These are phyloP conservation scores for Cantharis rustica DNA, from an alignment of 2,888 invertebrate species.

Conservation along the genomic window DNA sequence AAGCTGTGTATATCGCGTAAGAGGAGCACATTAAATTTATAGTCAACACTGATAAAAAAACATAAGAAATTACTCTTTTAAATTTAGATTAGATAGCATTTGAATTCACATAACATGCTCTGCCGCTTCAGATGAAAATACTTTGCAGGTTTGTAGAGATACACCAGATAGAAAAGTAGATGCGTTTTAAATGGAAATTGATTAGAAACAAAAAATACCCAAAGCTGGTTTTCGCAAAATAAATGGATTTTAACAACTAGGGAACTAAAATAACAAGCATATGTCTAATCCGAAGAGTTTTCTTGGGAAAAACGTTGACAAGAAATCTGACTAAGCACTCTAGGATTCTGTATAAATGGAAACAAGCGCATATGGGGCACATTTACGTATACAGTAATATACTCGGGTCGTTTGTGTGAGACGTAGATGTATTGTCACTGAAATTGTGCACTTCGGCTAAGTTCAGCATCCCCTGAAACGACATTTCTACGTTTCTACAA, in stretches of 20 bases:
- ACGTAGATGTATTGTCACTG: conserved; percentile 48
- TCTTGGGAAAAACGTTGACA: neutral
- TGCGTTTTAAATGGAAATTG: conserved; percentile 5
- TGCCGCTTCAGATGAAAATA: neutral
- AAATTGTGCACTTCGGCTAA: conserved; percentile 43
- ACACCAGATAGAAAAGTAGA: neutral
- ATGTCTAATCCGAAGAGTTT: neutral
- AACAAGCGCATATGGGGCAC: conserved; percentile 33
- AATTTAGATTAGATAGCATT: neutral
- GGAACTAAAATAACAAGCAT: neutral
- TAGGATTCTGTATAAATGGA: conserved; percentile 30
- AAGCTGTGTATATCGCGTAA: neutral
- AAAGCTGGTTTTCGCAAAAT: neutral
- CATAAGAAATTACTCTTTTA: neutral
- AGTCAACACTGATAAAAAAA: neutral
- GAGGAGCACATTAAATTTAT: neutral
- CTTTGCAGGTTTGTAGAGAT: neutral
- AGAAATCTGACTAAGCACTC: conserved; percentile 30
- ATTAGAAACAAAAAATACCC: conserved; percentile 5
- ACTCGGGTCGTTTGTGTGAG: conserved; percentile 48
- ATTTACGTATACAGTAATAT: conserved; percentile 48
- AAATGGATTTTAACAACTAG: neutral
- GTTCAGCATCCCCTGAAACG: conserved; percentile 29
- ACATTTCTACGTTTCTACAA: conserved; percentile 35
- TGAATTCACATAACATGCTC: neutral